A percentile compares a stretch with the other conserved stretches of the same genome.
Evolutionary conservation across 2,113 vertebrate genomes (phyloP).

Genomic region (Anhinga rufa): DNA sequence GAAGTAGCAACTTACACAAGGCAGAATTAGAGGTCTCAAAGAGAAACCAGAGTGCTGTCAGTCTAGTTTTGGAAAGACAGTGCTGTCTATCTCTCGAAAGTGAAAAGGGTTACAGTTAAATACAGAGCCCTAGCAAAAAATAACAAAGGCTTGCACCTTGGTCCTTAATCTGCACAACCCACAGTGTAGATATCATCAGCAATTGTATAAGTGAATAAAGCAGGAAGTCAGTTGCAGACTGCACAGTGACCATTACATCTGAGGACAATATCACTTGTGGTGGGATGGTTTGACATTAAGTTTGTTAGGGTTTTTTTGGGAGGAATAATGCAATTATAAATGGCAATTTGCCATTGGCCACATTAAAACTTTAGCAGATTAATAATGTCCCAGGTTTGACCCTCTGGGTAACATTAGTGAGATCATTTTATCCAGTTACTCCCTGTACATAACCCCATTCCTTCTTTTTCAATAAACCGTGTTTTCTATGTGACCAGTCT

Average conservation of each 20-base stretch:
- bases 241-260: not conserved
- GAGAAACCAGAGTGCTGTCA: not conserved
- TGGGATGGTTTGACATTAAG: not conserved
- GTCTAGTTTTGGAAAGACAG: not conserved
- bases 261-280: not conserved
- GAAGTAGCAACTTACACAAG: not conserved
- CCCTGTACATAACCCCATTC: not conserved
- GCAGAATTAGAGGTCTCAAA: not conserved
- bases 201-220: not conserved
- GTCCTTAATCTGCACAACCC: not conserved
- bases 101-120: not conserved
- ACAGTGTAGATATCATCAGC: not conserved
- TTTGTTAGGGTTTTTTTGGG: not conserved
- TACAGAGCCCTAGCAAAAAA: not conserved
- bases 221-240: not conserved
- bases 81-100: not conserved
- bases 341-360: not conserved
- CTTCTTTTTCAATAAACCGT: not conserved
- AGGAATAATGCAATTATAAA: not conserved
- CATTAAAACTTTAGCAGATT: not conserved
- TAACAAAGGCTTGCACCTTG: not conserved
- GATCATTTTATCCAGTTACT: not conserved
- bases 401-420: not conserved
- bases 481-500: not conserved
- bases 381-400: not conserved